Evolutionary conservation across 2,888 invertebrate genomes (phyloP).

Genomic region (Agrotis clavis): DNA sequence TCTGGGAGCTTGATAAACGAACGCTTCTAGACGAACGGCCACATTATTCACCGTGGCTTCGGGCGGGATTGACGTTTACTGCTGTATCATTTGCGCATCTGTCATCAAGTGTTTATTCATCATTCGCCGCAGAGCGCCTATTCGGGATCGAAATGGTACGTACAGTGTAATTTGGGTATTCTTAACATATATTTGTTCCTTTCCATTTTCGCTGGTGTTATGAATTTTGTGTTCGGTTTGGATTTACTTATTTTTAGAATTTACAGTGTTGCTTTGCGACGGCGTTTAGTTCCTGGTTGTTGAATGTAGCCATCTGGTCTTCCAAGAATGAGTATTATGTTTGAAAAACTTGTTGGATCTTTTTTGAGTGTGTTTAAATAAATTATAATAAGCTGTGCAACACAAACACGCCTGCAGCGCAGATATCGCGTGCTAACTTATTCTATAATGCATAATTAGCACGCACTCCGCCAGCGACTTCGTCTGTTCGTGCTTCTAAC

Average conservation of each 20-base stretch:
- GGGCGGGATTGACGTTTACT: slow-evolving; percentile 48
- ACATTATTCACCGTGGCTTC: slow-evolving; percentile 58
- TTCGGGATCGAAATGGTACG: slow-evolving; percentile 43
- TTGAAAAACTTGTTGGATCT: background rate
- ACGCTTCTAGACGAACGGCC: slow-evolving; percentile 4
- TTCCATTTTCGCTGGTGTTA: background rate
- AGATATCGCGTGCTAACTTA: background rate
- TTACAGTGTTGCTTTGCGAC: slow-evolving; percentile 2
- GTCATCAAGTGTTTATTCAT: slow-evolving; percentile 46
- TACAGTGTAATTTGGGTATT: slow-evolving; percentile 8
- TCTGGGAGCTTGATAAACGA: slow-evolving; percentile 41
- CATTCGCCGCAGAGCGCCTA: slow-evolving; percentile 27
- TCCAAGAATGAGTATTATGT: background rate
- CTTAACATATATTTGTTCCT: background rate
- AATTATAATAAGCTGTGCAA: background rate
- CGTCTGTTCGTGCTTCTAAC: too few relatives aligned
- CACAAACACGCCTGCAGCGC: too few relatives aligned
- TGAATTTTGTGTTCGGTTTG: background rate
- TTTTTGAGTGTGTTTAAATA: slow-evolving; percentile 3
- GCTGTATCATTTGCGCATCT: slow-evolving; percentile 37
- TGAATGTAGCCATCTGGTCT: background rate
- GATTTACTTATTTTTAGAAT: background rate
- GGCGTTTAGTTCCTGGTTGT: background rate
- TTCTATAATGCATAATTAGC: too few relatives aligned
- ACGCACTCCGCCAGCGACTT: too few relatives aligned